Percentiles rank a stretch among this genome's conserved stretches.
These are phyloP conservation scores for Rotaria macrura DNA, from an alignment of 2,888 invertebrate genomes.

Conservation along the genomic window DNA sequence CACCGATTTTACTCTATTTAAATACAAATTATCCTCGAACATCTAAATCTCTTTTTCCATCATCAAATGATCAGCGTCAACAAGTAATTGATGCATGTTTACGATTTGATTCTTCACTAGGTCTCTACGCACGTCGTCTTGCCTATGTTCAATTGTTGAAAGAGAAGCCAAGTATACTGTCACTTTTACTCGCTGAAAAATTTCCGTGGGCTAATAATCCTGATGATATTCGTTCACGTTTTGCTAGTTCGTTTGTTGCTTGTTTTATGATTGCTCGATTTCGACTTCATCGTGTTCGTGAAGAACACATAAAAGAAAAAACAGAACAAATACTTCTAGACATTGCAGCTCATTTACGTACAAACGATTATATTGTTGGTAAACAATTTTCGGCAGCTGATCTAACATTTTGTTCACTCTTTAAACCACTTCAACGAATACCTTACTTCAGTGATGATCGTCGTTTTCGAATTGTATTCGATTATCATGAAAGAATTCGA, in stretches of 20 bases:
- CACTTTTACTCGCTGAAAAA: not conserved
- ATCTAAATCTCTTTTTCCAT: not conserved
- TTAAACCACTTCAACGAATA: not conserved
- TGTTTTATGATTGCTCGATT: not conserved
- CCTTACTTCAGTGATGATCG: not conserved
- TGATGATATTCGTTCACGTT: not conserved
- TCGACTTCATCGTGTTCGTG: not conserved
- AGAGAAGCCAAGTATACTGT: not conserved
- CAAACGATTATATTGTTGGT: not conserved
- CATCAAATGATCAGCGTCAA: not conserved
- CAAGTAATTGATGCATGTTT: not conserved
- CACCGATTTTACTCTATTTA: not conserved
- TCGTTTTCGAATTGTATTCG: not conserved
- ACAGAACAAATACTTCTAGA: not conserved
- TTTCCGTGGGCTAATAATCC: not conserved
- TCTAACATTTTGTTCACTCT: not conserved
- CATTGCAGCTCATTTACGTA: not conserved
- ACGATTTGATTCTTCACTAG: not conserved
- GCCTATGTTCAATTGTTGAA: not conserved
- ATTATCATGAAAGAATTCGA: not conserved
- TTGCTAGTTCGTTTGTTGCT: not conserved
- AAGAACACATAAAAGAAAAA: not conserved
- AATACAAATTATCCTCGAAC: not conserved
- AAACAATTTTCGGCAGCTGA: not conserved
- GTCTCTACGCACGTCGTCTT: not conserved